phyloP scores from a whole-genome alignment of 2,113 vertebrate species.

The Tauraco erythrolophus region DNA sequence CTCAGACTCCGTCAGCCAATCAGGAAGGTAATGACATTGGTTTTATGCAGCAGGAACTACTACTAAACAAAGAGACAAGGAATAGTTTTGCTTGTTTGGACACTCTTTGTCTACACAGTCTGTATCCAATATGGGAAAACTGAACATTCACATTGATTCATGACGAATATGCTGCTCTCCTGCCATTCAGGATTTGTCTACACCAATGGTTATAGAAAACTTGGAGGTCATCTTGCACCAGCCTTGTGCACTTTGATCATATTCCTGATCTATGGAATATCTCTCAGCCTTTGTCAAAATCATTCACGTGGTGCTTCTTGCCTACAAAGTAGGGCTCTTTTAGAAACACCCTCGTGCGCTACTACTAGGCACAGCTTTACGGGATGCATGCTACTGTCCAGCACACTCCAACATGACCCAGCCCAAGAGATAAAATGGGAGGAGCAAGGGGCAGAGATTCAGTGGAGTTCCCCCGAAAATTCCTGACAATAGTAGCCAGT shows the following conservation, averaged over 20 bases:
- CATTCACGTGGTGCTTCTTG: not conserved
- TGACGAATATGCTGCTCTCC: not conserved
- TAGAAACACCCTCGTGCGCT: not conserved
- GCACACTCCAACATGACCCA: not conserved
- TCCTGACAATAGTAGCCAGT: not conserved
- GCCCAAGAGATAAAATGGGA: not conserved
- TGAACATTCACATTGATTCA: not conserved
- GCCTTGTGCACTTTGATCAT: not conserved
- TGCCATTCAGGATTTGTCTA: not conserved
- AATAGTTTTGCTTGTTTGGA: not conserved
- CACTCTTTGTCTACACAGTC: not conserved
- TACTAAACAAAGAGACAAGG: not conserved
- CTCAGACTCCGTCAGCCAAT: not conserved
- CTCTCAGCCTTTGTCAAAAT: not conserved
- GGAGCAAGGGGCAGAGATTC: not conserved
- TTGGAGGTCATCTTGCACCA: not conserved
- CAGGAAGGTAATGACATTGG: not conserved
- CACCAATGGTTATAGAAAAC: not conserved
- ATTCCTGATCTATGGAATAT: not conserved
- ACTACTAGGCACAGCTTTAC: not conserved
- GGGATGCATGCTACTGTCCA: not conserved
- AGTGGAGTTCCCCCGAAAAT: not conserved
- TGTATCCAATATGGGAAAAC: rapidly evolving
- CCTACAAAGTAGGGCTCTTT: not conserved
- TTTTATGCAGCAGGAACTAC: not conserved